Conservation (phyloP, 2,888 invertebrate genomes). For the Tachina grossa region DNA sequence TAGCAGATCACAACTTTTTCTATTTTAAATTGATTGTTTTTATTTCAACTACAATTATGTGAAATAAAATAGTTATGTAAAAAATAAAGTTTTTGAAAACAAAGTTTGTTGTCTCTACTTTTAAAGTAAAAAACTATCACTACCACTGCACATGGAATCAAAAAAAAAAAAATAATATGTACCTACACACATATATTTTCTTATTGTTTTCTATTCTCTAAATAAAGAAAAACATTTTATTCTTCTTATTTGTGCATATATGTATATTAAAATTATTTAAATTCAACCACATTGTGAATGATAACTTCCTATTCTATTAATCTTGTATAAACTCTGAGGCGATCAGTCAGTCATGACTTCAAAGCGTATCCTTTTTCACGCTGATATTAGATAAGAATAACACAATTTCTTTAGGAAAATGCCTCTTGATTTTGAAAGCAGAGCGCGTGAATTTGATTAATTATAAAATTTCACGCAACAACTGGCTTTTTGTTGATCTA, state of each 20-base stretch:
- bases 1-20: no score
- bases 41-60: no score
- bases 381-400: conserved; percentile 65
- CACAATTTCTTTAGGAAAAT: conserved; percentile 42
- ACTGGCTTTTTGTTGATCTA: conserved; percentile 74
- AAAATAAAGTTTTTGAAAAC: no score
- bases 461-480: conserved; percentile 82
- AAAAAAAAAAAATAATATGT: no score
- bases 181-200: no score
- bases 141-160: no score
- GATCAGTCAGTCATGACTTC: conserved; percentile 63
- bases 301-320: conserved; percentile 69
- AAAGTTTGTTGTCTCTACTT: no score
- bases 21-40: no score
- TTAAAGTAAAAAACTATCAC: no score
- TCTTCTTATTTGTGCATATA: conserved; percentile 11
- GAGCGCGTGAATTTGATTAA: conserved; percentile 81
- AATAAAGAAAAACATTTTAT: neutral
- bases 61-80: no score
- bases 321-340: conserved; percentile 27
- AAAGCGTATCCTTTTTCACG: conserved; percentile 71
- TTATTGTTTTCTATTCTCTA: neutral
- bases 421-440: conserved; percentile 48
- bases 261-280: conserved; percentile 34
- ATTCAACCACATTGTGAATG: conserved; percentile 55